Conservation (phyloP, 2,797 vertebrate species). For the Spinus pinus region DNA sequence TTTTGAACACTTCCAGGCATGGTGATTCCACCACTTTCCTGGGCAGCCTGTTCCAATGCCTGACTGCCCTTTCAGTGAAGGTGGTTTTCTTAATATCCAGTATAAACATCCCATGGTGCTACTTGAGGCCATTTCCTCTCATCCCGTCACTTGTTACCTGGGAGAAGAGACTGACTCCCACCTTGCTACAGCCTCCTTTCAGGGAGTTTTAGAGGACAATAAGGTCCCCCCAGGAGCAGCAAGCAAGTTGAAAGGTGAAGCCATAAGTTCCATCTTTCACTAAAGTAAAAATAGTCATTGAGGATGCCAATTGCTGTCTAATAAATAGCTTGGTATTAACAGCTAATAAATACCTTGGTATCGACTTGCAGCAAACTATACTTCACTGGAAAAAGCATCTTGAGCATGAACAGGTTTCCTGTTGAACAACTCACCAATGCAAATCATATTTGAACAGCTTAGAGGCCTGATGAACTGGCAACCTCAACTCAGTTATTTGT, state of each 20-base stretch:
- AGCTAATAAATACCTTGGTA: neutral
- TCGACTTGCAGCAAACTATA: neutral
- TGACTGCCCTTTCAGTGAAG: neutral
- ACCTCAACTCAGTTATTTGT: neutral
- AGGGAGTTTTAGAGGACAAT: neutral
- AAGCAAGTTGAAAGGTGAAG: neutral
- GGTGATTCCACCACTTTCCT: neutral
- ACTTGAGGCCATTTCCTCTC: neutral
- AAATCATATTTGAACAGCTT: conserved; percentile 14
- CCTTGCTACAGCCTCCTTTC: neutral
- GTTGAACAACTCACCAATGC: neutral
- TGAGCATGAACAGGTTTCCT: neutral
- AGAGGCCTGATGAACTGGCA: neutral
- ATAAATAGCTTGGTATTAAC: neutral
- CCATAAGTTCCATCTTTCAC: neutral
- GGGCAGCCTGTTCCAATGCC: neutral
- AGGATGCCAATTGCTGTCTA: neutral
- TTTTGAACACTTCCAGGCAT: neutral
- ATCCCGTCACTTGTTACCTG: neutral
- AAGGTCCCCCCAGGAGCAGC: neutral
- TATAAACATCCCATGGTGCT: neutral
- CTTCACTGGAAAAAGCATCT: neutral
- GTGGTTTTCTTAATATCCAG: neutral
- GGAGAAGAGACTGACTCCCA: neutral
- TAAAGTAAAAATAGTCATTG: neutral